Evolutionary conservation across 2,888 invertebrate species (phyloP).

Genomic region (Trissonchulus latispiculum): DNA sequence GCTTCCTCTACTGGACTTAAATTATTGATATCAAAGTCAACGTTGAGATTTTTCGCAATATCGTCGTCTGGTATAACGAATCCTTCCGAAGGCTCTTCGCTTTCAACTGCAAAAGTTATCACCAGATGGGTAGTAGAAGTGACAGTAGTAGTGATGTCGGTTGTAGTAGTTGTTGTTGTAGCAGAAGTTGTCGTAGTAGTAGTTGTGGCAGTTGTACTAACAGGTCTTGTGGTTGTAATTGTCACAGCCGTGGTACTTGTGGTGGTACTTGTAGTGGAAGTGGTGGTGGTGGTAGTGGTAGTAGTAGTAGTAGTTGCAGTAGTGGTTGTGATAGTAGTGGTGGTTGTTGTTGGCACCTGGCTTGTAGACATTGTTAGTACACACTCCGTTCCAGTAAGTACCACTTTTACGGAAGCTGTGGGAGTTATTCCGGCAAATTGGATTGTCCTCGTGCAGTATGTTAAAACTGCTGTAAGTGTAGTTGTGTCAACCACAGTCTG

Average conservation of each 20-base stretch:
- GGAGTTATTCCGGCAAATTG: too few relatives aligned
- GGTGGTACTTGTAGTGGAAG: background rate
- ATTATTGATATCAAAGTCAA: background rate
- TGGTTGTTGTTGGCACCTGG: background rate
- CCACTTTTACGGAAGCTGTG: too few relatives aligned
- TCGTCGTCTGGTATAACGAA: background rate
- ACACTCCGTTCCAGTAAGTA: too few relatives aligned
- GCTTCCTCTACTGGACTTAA: background rate
- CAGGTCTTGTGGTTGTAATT: background rate
- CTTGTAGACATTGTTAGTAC: too few relatives aligned
- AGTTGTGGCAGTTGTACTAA: background rate
- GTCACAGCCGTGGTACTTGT: background rate
- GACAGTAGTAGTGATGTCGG: background rate
- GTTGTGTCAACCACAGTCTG: too few relatives aligned
- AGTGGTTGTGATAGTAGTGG: background rate
- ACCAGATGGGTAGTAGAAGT: background rate
- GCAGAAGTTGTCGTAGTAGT: background rate
- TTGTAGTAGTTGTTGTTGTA: background rate
- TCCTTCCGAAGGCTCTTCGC: background rate
- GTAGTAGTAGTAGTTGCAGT: background rate
- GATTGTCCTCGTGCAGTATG: too few relatives aligned
- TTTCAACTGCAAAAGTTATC: background rate
- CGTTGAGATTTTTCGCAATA: background rate
- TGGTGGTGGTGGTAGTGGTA: slow-evolving; percentile 8
- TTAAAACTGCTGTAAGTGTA: too few relatives aligned